These are phyloP conservation scores for Gasterosteus nipponicus DNA, from an alignment of 2,113 vertebrate species.

Conservation along the genomic window DNA sequence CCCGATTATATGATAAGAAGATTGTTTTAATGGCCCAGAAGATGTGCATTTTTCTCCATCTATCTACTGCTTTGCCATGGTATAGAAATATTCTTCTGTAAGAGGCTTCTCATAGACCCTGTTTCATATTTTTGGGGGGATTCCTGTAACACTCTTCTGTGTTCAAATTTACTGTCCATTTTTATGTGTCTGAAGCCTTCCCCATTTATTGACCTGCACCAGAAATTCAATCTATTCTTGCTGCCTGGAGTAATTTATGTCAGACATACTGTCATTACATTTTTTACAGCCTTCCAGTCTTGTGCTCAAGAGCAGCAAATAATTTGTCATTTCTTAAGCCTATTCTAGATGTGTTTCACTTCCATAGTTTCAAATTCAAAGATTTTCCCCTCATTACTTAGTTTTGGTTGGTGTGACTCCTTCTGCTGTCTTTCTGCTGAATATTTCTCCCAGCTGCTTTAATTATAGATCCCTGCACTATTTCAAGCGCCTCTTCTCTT, in stretches of 20 bases:
- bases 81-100: neutral
- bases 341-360: neutral
- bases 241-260: conserved; percentile 29
- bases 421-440: conserved; percentile 22
- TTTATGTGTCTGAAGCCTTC: conserved; percentile 20
- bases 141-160: neutral
- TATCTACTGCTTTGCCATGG: conserved; percentile 9
- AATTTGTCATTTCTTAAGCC: conserved; percentile 4
- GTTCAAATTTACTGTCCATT: conserved; percentile 30
- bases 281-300: conserved; percentile 20
- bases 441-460: conserved; percentile 30
- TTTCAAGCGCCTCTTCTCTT: conserved; percentile 29
- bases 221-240: conserved; percentile 18
- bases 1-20: conserved; percentile 27
- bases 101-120: conserved; percentile 2
- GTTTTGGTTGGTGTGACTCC: conserved; percentile 22
- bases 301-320: conserved; percentile 6
- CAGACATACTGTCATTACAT: neutral
- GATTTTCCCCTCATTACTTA: neutral
- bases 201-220: conserved; percentile 38
- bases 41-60: neutral
- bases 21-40: conserved; percentile 1
- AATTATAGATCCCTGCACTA: conserved; percentile 28
- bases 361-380: conserved; percentile 14
- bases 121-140: neutral